These are phyloP conservation scores for Drosophila triauraria DNA, from an alignment of 1,140 invertebrate genomes.

Conservation along the genomic window DNA sequence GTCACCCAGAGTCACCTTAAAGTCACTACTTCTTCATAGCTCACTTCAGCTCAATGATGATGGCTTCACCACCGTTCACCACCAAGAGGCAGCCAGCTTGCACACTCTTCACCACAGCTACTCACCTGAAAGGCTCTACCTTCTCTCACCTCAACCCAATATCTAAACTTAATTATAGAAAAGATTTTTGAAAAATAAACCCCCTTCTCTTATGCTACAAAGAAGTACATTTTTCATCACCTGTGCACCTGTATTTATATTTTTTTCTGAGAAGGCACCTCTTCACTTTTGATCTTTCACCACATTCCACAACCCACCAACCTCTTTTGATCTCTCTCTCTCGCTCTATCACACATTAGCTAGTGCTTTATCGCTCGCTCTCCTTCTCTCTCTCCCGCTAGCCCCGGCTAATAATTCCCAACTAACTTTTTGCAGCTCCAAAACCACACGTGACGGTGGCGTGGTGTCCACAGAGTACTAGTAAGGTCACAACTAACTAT, in stretches of 20 bases:
- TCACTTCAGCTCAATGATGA: background rate
- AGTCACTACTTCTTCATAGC: background rate
- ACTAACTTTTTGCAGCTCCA: slow-evolving; percentile 47
- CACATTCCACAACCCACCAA: slow-evolving; percentile 18
- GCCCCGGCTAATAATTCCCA: slow-evolving; percentile 33
- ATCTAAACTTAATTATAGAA: background rate
- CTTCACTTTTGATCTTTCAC: slow-evolving; percentile 15
- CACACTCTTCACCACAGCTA: slow-evolving; percentile 2
- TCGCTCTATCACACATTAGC: slow-evolving; percentile 21
- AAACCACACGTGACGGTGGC: slow-evolving; percentile 23
- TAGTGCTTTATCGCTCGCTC: slow-evolving; percentile 14
- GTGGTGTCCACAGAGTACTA: slow-evolving; percentile 31
- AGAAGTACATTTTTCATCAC: background rate
- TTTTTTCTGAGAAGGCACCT: slow-evolving; percentile 9
- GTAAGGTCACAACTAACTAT: slow-evolving; percentile 35
- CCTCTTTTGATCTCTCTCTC: slow-evolving; percentile 10
- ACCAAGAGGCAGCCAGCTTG: background rate
- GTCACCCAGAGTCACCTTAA: background rate
- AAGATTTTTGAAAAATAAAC: background rate
- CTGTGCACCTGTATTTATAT: background rate
- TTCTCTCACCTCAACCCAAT: background rate
- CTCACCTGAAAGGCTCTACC: background rate
- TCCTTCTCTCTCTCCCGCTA: slow-evolving; percentile 17
- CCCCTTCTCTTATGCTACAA: background rate
- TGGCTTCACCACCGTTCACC: background rate